phyloP scores from a whole-genome alignment of 1,140 invertebrate genomes.

The Scaptomyza pallida region DNA sequence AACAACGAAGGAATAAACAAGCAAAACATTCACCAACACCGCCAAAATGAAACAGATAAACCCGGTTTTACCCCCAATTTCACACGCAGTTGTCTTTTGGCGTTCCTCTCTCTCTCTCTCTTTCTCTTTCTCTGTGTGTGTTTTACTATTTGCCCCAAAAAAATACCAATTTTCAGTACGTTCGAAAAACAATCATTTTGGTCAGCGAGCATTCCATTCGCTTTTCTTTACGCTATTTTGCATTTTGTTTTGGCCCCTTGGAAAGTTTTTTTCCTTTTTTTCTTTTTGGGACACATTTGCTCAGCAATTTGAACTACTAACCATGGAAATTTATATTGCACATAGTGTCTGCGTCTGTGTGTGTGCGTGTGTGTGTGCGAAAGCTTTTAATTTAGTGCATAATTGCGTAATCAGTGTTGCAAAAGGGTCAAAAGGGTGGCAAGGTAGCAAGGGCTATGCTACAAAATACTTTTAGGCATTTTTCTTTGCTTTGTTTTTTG shows the following conservation, averaged over 20 bases:
- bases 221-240: background rate
- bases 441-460: no score
- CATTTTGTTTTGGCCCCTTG: constrained; percentile 31
- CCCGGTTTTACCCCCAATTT: background rate
- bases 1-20: constrained; percentile 22
- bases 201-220: constrained; percentile 29
- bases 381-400: constrained; percentile 55
- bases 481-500: no score
- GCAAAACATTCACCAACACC: no score
- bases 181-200: constrained; percentile 34
- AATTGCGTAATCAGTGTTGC: constrained; percentile 50
- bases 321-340: constrained; percentile 24
- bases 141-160: constrained; percentile 30
- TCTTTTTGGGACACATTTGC: constrained; percentile 40
- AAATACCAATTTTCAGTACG: constrained; percentile 31
- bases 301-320: constrained; percentile 28
- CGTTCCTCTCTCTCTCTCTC: background rate
- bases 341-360: constrained; percentile 4
- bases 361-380: constrained; percentile 1
- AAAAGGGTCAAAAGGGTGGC: no score
- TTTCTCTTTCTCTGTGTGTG: background rate
- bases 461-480: constrained; percentile 7
- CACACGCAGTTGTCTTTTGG: constrained; percentile 28
- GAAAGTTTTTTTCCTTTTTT: constrained; percentile 19
- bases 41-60: background rate